These are phyloP conservation scores for Diadumene lineata DNA, from an alignment of 92 coral and sea anemone genomes.

Conservation along the genomic window DNA sequence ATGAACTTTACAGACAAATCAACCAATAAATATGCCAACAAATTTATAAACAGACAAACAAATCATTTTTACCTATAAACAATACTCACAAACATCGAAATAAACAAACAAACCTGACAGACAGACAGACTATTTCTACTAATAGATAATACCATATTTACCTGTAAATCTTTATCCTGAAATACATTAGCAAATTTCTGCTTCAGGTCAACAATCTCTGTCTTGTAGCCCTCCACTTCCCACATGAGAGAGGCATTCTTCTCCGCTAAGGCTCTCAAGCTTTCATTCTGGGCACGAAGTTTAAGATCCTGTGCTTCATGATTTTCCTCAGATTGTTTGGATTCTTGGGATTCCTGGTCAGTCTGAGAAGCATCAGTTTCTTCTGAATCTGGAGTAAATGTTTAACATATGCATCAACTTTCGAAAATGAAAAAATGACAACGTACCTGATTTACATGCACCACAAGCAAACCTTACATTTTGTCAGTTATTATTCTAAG, in stretches of 20 bases:
- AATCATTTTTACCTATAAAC: no score
- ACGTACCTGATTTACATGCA: not conserved
- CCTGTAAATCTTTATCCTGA: constrained; percentile 65
- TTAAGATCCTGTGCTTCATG: constrained; percentile 68
- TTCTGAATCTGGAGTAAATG: not conserved
- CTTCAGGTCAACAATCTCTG: constrained; percentile 57
- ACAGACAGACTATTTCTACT: not conserved
- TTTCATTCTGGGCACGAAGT: constrained; percentile 64
- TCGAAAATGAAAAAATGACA: no score
- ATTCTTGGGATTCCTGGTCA: constrained; percentile 4
- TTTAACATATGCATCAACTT: no score
- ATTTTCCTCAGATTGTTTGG: constrained; percentile 23
- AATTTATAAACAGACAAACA: no score
- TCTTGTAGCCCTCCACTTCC: constrained; percentile 77
- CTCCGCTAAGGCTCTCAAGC: constrained; percentile 76
- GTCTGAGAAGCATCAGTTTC: not conserved
- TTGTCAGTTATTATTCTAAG: no score
- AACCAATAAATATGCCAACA: no score
- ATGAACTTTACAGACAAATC: no score
- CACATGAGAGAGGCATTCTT: constrained; percentile 77
- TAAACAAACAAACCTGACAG: no score
- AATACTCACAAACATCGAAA: no score
- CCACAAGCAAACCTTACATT: not conserved
- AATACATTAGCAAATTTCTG: constrained; percentile 58
- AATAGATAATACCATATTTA: constrained; percentile 2